Conservation (phyloP, 2,113 vertebrate genomes). For the Pachyramphus minor region DNA sequence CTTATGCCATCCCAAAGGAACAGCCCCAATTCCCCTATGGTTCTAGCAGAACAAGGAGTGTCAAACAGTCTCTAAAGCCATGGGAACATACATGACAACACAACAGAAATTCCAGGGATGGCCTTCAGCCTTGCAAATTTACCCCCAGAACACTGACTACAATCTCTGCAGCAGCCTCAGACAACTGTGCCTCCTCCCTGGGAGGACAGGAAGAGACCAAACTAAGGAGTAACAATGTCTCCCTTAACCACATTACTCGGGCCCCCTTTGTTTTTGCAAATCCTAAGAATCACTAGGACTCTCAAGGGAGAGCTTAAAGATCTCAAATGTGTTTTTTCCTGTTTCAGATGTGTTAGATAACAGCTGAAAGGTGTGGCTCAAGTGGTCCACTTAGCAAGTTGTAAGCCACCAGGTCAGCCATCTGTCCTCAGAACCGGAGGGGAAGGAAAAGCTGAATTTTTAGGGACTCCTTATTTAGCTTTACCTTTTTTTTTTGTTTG, state of each 20-base stretch:
- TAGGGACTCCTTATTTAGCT: neutral
- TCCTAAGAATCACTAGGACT: neutral
- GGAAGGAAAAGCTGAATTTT: neutral
- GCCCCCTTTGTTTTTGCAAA: neutral
- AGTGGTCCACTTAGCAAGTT: constrained; percentile 12
- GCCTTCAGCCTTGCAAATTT: neutral
- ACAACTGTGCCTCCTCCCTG: neutral
- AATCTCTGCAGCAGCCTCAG: neutral
- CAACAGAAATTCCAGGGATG: neutral
- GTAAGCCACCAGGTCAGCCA: neutral
- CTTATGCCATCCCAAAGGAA: fast-evolving
- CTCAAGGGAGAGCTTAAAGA: neutral
- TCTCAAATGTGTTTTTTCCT: constrained; percentile 51
- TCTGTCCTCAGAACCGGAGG: neutral
- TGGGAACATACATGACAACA: neutral
- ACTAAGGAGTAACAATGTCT: neutral
- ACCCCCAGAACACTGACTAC: neutral
- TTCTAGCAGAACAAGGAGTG: neutral
- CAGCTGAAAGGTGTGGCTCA: constrained; percentile 20
- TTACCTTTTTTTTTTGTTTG: neutral
- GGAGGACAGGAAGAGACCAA: neutral
- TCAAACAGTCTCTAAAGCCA: fast-evolving
- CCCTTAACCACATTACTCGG: neutral
- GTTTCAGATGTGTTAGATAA: constrained; percentile 38
- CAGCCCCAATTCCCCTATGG: no score